Evolutionary conservation across 2,113 vertebrate genomes (phyloP), one percentile per base, ranked within the genome.

Genomic region (Mungos mungo): DNA sequence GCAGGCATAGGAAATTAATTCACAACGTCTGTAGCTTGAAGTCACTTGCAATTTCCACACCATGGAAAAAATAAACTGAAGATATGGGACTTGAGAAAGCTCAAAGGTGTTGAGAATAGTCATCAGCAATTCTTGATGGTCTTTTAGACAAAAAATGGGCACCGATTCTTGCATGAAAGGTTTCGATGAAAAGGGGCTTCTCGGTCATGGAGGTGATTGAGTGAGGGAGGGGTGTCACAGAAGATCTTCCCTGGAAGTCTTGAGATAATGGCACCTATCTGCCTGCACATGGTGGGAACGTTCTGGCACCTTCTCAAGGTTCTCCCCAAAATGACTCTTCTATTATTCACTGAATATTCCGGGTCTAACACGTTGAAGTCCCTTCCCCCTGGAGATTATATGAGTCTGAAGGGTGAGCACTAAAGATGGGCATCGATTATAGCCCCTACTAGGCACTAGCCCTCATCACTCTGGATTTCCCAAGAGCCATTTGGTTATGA

Each of bases 1-100:
- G 72, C 89, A 98, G 71, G 92, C 93, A 96, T 97, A 97, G 97
- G 95, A 98, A 98, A 97, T 97, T 98, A 98, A 97, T 97, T 98
- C 97, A 98, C 92, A 97, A 95, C 0, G 85, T 96, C 95, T 97
- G 89, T 93, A 95, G 96, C 96, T 77, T 96, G 79, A 93, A 98
- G 93, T 96, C 96, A 98, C 95, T 97, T 95, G 93, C 90, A 97
- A 96, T 97, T 97, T 97, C 92, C 93, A 97, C 90, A 97, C 86
- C 54, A 87, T 72, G 57, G 87, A 93, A 97, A 96, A 96, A 97
- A 88, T 92, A 95, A 96, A 96, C 83, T 18, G 25, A 96, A 97
- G 90, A 80, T 89, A 85, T 38, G 79, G 92, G 92, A 92, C 92
- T 63, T 65, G 68, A 90, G 83, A 95, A 96, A 81, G 79, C 93